Conservation (phyloP, 2,888 invertebrate species). For the Xestia c-nigrum region DNA sequence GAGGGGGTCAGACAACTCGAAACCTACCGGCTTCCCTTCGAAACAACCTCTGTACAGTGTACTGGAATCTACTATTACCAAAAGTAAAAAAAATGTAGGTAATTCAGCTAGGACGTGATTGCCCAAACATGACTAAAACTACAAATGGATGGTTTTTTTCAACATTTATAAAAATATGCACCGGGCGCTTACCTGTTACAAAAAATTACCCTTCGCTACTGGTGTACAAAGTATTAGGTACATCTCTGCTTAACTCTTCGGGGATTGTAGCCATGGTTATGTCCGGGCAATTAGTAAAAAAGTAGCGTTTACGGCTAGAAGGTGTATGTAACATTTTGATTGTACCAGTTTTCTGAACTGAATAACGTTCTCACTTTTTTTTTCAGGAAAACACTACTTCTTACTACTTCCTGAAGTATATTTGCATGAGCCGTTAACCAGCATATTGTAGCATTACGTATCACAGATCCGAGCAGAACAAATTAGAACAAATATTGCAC, state of each 20-base stretch:
- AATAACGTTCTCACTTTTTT: neutral
- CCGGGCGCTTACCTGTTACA: no score
- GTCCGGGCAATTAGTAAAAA: neutral
- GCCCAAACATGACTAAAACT: no score
- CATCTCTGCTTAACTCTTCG: neutral
- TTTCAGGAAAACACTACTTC: neutral
- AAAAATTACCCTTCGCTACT: no score
- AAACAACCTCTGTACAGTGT: no score
- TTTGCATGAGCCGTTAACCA: constrained; percentile 5
- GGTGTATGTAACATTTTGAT: neutral
- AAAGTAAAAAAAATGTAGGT: no score
- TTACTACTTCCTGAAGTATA: neutral
- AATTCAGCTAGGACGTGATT: no score
- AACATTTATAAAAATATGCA: no score
- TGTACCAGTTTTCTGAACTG: neutral
- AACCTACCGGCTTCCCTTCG: no score
- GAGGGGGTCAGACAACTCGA: no score
- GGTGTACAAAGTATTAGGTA: neutral
- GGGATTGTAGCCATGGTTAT: neutral
- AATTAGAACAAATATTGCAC: constrained; percentile 27
- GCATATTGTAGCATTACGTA: constrained; percentile 8
- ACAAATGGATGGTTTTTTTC: no score
- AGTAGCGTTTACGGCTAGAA: neutral
- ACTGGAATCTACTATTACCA: no score
- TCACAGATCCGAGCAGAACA: neutral